phyloP scores from a whole-genome alignment of 2,888 invertebrate genomes.

The Thera obeliscata region DNA sequence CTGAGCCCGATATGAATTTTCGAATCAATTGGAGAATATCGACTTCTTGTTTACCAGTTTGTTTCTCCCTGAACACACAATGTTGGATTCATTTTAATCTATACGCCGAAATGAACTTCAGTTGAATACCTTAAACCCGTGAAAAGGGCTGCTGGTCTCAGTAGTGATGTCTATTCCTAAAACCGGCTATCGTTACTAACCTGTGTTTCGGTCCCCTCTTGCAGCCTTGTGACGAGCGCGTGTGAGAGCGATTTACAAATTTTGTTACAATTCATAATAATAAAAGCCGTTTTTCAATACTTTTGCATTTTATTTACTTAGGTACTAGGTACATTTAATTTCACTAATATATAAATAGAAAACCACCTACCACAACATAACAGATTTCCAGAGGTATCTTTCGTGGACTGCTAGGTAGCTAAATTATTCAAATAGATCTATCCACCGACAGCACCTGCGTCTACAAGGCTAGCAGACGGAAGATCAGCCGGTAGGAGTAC shows the following conservation, averaged over 20 bases:
- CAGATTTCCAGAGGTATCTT: too few species aligned
- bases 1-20: constrained; percentile 74
- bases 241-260: constrained; percentile 78
- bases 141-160: too few species aligned
- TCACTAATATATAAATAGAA: not conserved
- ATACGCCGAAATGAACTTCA: not conserved
- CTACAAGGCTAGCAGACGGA: constrained; percentile 85
- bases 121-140: too few species aligned
- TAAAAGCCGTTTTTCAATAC: constrained; percentile 64
- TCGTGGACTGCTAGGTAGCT: too few species aligned
- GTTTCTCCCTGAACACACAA: constrained; percentile 70
- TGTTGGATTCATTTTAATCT: constrained; percentile 27
- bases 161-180: too few species aligned
- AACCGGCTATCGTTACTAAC: too few species aligned
- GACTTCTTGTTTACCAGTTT: constrained; percentile 59
- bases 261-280: constrained; percentile 60
- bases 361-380: not conserved
- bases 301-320: constrained; percentile 3
- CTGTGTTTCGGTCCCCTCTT: constrained; percentile 96
- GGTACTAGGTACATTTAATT: too few species aligned
- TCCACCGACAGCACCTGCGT: constrained; percentile 91
- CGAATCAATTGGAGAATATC: constrained; percentile 68
- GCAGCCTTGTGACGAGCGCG: constrained; percentile 94
- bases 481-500: constrained; percentile 70
- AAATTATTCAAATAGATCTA: too few species aligned